A percentile compares a stretch with the other conserved stretches of the same genome.
Conservation (phyloP, 2,797 vertebrate genomes). For the Bryconaethiops microstoma region DNA sequence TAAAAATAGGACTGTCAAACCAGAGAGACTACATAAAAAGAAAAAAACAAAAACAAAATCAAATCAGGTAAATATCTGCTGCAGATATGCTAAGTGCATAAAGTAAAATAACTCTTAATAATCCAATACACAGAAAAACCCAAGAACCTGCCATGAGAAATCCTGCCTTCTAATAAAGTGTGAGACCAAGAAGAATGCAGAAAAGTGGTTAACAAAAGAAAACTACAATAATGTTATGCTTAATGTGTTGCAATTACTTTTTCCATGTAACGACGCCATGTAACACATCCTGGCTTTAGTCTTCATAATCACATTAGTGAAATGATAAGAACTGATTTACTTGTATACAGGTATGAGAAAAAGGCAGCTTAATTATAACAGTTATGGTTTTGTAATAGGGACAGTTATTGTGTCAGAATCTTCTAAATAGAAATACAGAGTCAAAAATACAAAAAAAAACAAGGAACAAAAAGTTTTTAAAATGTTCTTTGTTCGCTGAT, state of each 20-base stretch:
- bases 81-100: neutral
- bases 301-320: neutral
- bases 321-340: too few relatives aligned
- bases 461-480: too few relatives aligned
- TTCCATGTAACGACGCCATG: neutral
- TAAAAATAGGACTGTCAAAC: constrained; percentile 10
- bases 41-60: neutral
- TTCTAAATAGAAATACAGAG: too few relatives aligned
- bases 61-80: neutral
- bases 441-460: too few relatives aligned
- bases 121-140: neutral
- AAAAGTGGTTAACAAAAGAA: neutral
- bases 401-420: too few relatives aligned
- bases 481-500: too few relatives aligned
- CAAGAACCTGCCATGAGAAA: neutral
- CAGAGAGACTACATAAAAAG: constrained; percentile 9
- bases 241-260: neutral
- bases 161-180: neutral
- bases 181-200: too few relatives aligned
- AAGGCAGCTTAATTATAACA: too few relatives aligned
- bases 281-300: neutral
- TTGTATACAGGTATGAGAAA: too few relatives aligned
- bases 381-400: too few relatives aligned
- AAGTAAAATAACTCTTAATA: neutral
- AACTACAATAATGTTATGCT: neutral